Base-by-base conservation (phyloP, 2,888 invertebrate genomes). In the Dolichomitus sp. region DNA sequence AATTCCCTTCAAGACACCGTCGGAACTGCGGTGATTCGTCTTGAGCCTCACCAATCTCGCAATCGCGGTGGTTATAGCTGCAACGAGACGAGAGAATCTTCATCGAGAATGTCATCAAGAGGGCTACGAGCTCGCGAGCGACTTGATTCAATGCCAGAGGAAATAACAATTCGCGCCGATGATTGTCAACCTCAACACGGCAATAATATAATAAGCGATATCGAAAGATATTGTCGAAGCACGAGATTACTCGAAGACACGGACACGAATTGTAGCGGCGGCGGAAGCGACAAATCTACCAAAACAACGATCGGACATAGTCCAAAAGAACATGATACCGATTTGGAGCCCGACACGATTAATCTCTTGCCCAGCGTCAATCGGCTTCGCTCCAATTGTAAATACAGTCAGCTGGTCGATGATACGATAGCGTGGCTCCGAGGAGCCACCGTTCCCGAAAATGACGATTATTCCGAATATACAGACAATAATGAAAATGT, bases 121-220 rank as follows among this genome's bases (percentile, higher is more conserved):
- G 9, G 7, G 0, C 9, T 33, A 0, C 61, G 59, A 59, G 37
- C 0, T 37, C 59, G 57, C 33, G 57, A 59, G 30, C 14, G 57
- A 1, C 37, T 61, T 17, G 61, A 61, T 19, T 37, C 61, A n/a
- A 61, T 61, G 61, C 61, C 61, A 3, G 61, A 61, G 33, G 61
- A 66, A n/a, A 63, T 30, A 30, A 80, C 23, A 6, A 61, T 40
- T 14, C 27, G 50, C 14, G 59, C 27, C 6, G 54, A 73, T 4
- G 77, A 77, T 11, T 7, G 14, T 33, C 59, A 27, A 9, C 61
- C 42, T 37, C 11, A 80, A 61, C 19, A 80, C 19, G 97, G 97
- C 90, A 97, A 97, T 90, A 97, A 97, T 91, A 94, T 98, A 82
- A 95, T 97, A 75, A 96, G 96, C 85, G 97, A 97, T 93, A 96